Percentiles rank a stretch among this genome's conserved stretches.
Conservation (phyloP, 2,113 vertebrate genomes). For the Datnioides undecimradiatus region DNA sequence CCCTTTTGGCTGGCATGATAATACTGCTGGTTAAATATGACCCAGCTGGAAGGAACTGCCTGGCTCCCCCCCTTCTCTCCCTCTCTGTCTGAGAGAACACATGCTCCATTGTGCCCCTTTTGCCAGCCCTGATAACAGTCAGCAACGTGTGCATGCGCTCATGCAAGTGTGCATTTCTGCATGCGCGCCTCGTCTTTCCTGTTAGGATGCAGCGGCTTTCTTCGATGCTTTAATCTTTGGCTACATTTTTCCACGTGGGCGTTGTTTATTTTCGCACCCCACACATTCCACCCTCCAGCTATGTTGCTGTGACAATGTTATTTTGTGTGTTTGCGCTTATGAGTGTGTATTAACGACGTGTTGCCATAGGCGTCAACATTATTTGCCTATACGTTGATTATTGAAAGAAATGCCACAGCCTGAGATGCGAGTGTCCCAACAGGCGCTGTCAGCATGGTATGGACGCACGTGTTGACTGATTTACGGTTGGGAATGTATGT, state of each 20-base stretch:
- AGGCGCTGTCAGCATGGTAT: background rate
- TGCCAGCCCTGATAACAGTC: slow-evolving; percentile 51
- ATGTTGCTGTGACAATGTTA: slow-evolving; percentile 34
- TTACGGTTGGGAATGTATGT: background rate
- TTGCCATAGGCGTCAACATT: slow-evolving; percentile 52
- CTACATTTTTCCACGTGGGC: slow-evolving; percentile 37
- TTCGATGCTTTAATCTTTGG: slow-evolving; percentile 29
- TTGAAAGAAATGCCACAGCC: slow-evolving; percentile 15
- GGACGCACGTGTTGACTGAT: background rate
- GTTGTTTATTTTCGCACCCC: slow-evolving; percentile 40
- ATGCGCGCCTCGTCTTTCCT: background rate
- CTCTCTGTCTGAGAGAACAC: slow-evolving; percentile 74
- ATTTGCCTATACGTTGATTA: too few species aligned
- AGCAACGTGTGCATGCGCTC: slow-evolving; percentile 44
- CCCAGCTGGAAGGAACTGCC: slow-evolving; percentile 76
- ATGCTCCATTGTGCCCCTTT: slow-evolving; percentile 67
- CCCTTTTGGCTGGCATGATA: slow-evolving; percentile 39
- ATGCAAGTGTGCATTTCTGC: slow-evolving; percentile 48
- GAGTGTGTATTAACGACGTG: slow-evolving; percentile 6
- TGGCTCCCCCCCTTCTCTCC: slow-evolving; percentile 51
- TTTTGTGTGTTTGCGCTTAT: slow-evolving; percentile 23
- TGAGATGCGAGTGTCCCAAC: slow-evolving; percentile 17
- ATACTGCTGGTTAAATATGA: slow-evolving; percentile 76
- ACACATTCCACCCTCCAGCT: slow-evolving; percentile 25
- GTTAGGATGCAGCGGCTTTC: background rate